A percentile compares a stretch with the other conserved stretches of the same genome.
phyloP scores from a whole-genome alignment of 2,113 vertebrate genomes.

The Columba livia region DNA sequence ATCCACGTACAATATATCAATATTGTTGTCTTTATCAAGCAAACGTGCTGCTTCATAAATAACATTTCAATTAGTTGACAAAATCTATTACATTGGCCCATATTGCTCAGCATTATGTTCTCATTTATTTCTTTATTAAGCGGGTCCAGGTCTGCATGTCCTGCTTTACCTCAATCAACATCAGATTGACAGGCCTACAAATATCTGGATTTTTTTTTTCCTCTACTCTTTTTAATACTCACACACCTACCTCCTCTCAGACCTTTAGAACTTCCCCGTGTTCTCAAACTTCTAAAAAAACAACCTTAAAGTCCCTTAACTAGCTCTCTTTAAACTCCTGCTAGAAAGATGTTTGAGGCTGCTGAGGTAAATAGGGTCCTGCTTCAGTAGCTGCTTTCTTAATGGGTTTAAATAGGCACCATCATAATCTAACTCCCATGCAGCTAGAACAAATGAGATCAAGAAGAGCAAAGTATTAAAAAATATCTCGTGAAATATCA shows the following conservation, averaged over 20 bases:
- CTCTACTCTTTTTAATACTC: not conserved
- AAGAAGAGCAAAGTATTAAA: not conserved
- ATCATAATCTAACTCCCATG: not conserved
- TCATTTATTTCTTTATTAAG: slow-evolving; percentile 44
- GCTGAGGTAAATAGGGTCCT: not conserved
- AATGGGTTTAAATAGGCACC: not conserved
- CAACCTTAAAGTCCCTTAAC: not conserved
- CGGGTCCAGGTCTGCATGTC: not conserved
- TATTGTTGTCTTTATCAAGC: not conserved
- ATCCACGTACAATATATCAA: not conserved
- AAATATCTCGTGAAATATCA: not conserved
- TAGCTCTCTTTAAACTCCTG: not conserved
- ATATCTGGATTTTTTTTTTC: not conserved
- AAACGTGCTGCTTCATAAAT: slow-evolving; percentile 47
- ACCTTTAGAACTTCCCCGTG: not conserved
- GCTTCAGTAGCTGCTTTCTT: not conserved
- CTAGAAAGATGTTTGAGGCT: not conserved
- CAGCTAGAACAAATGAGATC: not conserved
- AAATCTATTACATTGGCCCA: slow-evolving; percentile 32
- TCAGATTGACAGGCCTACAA: not conserved
- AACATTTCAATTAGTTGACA: slow-evolving; percentile 54
- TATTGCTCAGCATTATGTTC: slow-evolving; percentile 24
- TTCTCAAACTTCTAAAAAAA: accelerated
- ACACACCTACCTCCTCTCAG: not conserved
- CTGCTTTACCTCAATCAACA: slow-evolving; percentile 9